Conservation (phyloP, 2,113 vertebrate species). For the Sialia sialis region DNA sequence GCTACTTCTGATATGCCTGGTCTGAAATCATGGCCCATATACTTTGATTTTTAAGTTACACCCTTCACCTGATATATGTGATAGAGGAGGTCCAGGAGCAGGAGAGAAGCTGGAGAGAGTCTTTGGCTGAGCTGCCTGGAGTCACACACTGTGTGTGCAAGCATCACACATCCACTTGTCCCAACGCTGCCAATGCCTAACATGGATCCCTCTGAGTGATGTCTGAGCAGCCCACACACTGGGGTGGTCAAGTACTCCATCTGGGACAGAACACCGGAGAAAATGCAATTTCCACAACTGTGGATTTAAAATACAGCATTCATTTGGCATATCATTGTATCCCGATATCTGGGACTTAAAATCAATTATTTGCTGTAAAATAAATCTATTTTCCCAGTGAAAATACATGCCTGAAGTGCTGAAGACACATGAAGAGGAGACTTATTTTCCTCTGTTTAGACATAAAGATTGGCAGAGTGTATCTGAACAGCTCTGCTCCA, state of each 20-base stretch:
- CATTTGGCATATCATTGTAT: neutral
- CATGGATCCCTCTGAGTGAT: neutral
- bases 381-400: neutral
- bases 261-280: neutral
- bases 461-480: neutral
- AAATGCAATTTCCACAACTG: neutral
- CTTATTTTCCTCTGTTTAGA: neutral
- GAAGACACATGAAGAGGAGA: neutral
- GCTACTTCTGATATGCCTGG: neutral
- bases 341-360: neutral
- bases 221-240: neutral
- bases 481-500: neutral
- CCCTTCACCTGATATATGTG: neutral
- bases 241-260: neutral
- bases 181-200: neutral
- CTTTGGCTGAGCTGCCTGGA: neutral
- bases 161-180: neutral
- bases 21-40: neutral
- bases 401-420: neutral
- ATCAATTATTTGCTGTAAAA: neutral
- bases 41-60: neutral
- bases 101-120: neutral
- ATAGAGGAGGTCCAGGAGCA: neutral
- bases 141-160: neutral
- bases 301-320: neutral